Evolutionary conservation across 1,140 invertebrate genomes (phyloP).

Genomic region (Drepana arcuata): DNA sequence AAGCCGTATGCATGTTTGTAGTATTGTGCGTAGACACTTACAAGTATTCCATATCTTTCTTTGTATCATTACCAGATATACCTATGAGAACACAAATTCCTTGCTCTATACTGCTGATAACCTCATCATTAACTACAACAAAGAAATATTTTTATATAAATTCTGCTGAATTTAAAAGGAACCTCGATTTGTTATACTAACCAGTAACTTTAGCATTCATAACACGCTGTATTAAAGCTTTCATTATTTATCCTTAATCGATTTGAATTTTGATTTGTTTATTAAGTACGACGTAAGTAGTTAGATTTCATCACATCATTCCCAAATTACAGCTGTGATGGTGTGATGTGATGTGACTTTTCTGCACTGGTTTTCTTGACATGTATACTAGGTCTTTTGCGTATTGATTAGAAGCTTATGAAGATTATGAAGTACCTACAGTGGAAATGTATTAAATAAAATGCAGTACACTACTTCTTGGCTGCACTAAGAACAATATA

Average conservation of each 20-base stretch:
- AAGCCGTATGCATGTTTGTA: not conserved
- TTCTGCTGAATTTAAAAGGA: not conserved
- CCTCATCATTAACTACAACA: constrained; percentile 81
- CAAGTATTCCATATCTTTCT: constrained; percentile 89
- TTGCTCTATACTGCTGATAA: constrained; percentile 86
- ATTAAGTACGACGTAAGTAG: too few relatives aligned
- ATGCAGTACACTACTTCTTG: too few relatives aligned
- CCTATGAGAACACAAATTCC: constrained; percentile 92
- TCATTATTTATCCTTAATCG: constrained; percentile 66
- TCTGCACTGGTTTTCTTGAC: too few relatives aligned
- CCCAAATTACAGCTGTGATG: too few relatives aligned
- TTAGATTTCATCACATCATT: too few relatives aligned
- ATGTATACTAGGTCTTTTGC: too few relatives aligned
- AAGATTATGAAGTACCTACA: too few relatives aligned
- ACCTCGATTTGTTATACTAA: constrained; percentile 37
- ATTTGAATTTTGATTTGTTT: too few relatives aligned
- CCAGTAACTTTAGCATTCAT: constrained; percentile 81
- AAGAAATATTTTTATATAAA: constrained; percentile 1
- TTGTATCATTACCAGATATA: constrained; percentile 83
- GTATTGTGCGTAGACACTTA: constrained; percentile 71
- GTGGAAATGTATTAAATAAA: too few relatives aligned
- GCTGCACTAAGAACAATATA: not conserved
- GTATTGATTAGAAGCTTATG: too few relatives aligned
- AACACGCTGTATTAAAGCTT: constrained; percentile 83
- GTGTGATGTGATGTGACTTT: too few relatives aligned